These are phyloP conservation scores for Anthonomus grandis DNA, from an alignment of 1,140 invertebrate genomes.

Conservation along the genomic window DNA sequence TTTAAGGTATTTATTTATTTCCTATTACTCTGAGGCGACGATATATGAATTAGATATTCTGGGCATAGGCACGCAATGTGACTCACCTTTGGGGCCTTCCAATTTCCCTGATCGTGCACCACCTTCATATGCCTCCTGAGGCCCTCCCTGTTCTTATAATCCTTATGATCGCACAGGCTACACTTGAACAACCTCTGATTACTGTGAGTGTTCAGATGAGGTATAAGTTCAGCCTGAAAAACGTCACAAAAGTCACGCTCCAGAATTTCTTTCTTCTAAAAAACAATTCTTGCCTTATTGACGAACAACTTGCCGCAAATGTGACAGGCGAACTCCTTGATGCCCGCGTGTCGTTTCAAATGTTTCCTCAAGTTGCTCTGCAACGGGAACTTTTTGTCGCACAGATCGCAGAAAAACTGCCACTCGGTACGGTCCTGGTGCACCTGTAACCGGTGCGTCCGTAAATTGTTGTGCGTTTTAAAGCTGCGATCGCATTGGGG, in stretches of 20 bases:
- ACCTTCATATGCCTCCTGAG: constrained; percentile 23
- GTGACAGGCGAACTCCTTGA: constrained; percentile 64
- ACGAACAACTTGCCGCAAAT: constrained; percentile 96
- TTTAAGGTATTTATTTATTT: too few relatives aligned
- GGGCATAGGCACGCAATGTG: too few relatives aligned
- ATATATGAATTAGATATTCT: too few relatives aligned
- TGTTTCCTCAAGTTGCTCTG: constrained; percentile 21
- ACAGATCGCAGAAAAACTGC: constrained; percentile 20
- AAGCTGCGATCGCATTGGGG: constrained; percentile 17
- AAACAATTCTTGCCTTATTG: constrained; percentile 79
- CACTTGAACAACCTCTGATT: constrained; percentile 96
- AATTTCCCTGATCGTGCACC: constrained; percentile 24
- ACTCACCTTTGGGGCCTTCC: constrained; percentile 22
- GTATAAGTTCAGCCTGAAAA: constrained; percentile 64
- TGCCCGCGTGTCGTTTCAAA: constrained; percentile 22
- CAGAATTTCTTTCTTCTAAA: not conserved
- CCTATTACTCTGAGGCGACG: too few relatives aligned
- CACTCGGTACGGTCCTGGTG: constrained; percentile 23
- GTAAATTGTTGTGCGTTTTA: constrained; percentile 24
- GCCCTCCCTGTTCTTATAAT: constrained; percentile 26
- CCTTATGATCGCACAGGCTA: constrained; percentile 84
- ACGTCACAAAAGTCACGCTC: not conserved
- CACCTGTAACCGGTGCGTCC: constrained; percentile 22
- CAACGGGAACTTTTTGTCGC: constrained; percentile 24
- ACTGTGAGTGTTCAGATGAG: constrained; percentile 94